Conservation (phyloP, 2,888 invertebrate genomes). For the Drosophila birchii region DNA sequence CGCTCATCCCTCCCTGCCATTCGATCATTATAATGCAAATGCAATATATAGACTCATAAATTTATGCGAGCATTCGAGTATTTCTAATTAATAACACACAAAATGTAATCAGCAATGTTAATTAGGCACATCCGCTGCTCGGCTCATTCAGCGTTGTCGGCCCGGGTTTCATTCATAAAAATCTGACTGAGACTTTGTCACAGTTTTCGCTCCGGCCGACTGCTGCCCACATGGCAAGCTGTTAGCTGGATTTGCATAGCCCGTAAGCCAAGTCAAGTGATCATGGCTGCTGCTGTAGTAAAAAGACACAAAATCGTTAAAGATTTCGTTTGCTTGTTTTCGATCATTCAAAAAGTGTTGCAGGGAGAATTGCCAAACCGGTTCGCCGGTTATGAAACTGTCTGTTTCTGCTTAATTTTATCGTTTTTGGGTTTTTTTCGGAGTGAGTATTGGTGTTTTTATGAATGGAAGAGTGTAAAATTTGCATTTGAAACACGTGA, state of each 20-base stretch:
- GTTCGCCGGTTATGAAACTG: conserved; percentile 68
- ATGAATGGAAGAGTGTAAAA: conserved; percentile 65
- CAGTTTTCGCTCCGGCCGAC: conserved; percentile 18
- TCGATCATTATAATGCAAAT: conserved; percentile 62
- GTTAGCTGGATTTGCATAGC: conserved; percentile 72
- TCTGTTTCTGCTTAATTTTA: conserved; percentile 39
- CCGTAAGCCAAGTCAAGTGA: conserved; percentile 71
- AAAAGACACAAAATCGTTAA: conserved; percentile 74
- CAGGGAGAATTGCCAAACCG: conserved; percentile 49
- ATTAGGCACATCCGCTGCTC: conserved; percentile 73
- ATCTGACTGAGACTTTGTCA: conserved; percentile 49
- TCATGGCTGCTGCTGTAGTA: conserved; percentile 54
- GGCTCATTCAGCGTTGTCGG: conserved; percentile 53
- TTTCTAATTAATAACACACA: conserved; percentile 72
- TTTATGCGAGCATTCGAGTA: conserved; percentile 36
- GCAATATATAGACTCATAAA: conserved; percentile 22
- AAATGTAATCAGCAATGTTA: conserved; percentile 75
- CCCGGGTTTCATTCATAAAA: conserved; percentile 73
- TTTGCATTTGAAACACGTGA: conserved; percentile 53
- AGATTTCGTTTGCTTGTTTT: conserved; percentile 56
- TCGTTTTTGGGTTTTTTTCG: conserved; percentile 15
- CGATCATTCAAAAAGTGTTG: conserved; percentile 64
- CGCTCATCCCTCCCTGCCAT: conserved; percentile 29
- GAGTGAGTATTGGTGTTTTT: conserved; percentile 37
- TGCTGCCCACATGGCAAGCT: conserved; percentile 60